phyloP scores from a whole-genome alignment of 2,797 vertebrate species.

The Steatocranus sp. region DNA sequence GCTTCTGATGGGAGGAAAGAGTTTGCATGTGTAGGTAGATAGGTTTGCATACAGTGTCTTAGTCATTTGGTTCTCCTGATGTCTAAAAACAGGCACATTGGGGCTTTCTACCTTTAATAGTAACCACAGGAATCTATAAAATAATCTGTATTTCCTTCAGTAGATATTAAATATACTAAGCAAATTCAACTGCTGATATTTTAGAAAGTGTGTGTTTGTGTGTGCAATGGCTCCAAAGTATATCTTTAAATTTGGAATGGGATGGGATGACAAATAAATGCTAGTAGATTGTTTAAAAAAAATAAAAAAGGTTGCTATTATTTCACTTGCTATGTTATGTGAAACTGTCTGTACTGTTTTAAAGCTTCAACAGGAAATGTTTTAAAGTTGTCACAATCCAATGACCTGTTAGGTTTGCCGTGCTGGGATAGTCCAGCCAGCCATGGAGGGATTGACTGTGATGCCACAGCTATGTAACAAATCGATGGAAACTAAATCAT shows the following conservation, averaged over 20 bases:
- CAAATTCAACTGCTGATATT: not conserved
- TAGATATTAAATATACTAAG: not conserved
- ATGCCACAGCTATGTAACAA: not conserved
- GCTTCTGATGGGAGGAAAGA: slow-evolving; percentile 49
- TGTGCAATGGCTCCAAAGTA: not conserved
- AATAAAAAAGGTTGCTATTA: not conserved
- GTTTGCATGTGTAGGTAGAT: not conserved
- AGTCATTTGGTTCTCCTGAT: slow-evolving; percentile 1
- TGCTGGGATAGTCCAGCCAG: not conserved
- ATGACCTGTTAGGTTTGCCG: not conserved
- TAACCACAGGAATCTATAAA: not conserved
- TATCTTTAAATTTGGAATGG: not conserved
- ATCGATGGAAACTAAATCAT: slow-evolving; percentile 28
- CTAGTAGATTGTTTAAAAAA: not conserved
- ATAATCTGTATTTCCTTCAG: not conserved
- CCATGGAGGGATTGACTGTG: not conserved
- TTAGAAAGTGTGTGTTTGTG: not conserved
- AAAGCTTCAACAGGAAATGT: not conserved
- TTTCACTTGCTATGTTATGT: not conserved
- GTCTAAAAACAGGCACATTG: not conserved
- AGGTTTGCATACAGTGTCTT: slow-evolving; percentile 3
- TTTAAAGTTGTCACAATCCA: not conserved
- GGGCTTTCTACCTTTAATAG: not conserved
- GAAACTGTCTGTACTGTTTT: not conserved
- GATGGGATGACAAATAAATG: not conserved